Conservation (phyloP, 2,113 vertebrate genomes). For the Machaerirhynchus nigripectus region DNA sequence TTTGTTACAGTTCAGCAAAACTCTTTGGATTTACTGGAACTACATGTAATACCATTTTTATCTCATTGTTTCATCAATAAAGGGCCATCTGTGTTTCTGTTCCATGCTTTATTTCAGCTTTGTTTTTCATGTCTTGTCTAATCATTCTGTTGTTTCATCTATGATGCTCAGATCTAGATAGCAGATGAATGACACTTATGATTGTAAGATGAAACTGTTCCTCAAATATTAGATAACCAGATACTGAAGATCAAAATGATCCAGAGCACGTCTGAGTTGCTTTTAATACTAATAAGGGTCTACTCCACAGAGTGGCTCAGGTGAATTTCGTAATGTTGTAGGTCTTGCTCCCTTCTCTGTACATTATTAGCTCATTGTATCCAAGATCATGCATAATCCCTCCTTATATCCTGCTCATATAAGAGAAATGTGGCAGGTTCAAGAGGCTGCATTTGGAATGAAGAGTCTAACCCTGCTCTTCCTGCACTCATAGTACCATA, state of each 20-base stretch:
- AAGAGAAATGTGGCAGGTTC: not conserved
- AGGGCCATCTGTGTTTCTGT: constrained; percentile 19
- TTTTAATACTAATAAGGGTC: not conserved
- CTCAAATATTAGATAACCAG: constrained; percentile 15
- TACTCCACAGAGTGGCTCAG: not conserved
- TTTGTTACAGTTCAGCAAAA: not conserved
- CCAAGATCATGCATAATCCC: not conserved
- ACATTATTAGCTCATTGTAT: not conserved
- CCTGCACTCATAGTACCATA: accelerated
- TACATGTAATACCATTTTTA: constrained; percentile 31
- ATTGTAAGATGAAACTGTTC: not conserved
- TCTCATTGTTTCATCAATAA: constrained; percentile 21
- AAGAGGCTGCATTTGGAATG: not conserved
- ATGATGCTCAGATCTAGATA: not conserved
- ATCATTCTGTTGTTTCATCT: constrained; percentile 47
- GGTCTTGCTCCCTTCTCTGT: not conserved
- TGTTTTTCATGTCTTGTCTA: constrained; percentile 38
- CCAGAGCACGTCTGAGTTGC: not conserved
- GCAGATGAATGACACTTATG: not conserved
- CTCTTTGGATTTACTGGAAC: not conserved
- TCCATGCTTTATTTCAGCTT: constrained; percentile 12
- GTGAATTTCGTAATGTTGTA: not conserved
- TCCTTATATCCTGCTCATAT: not conserved
- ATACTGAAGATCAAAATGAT: constrained; percentile 29
- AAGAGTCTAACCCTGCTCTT: not conserved